phyloP scores from a whole-genome alignment of 2,888 invertebrate genomes.

The Thereva unica region DNA sequence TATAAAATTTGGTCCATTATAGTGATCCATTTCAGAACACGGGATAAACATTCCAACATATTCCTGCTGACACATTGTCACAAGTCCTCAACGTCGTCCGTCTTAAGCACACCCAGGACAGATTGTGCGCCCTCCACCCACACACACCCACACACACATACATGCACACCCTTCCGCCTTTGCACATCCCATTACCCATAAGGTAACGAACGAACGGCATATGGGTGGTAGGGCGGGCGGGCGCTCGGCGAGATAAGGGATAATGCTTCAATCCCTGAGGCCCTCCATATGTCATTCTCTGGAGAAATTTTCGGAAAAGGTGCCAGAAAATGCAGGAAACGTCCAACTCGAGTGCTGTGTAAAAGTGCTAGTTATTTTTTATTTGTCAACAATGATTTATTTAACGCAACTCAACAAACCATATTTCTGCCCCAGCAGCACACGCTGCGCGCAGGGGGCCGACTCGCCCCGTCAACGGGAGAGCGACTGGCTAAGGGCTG shows the following conservation, averaged over 20 bases:
- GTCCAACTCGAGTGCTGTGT: conserved; percentile 19
- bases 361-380: conserved; percentile 42
- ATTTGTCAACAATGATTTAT: conserved; percentile 42
- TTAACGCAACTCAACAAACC: conserved; percentile 36
- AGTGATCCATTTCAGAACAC: conserved; percentile 28
- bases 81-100: conserved; percentile 24
- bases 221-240: too few species aligned
- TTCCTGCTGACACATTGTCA: conserved; percentile 30
- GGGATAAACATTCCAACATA: conserved; percentile 28
- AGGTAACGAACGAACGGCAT: too few species aligned
- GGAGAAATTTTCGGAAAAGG: conserved; percentile 18
- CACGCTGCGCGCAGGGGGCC: too few species aligned
- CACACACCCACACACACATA: too few species aligned
- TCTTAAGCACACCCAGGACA: conserved; percentile 12
- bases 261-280: conserved; percentile 19
- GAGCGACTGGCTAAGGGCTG: neutral
- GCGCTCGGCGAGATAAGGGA: neutral
- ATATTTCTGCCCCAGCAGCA: neutral
- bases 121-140: neutral
- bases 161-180: too few species aligned
- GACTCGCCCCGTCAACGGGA: too few species aligned
- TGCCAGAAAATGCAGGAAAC: conserved; percentile 21
- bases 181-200: too few species aligned
- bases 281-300: conserved; percentile 22
- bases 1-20: conserved; percentile 24